Conservation (phyloP, 23 tunicate genomes). For the Trididemnum nubilum region DNA sequence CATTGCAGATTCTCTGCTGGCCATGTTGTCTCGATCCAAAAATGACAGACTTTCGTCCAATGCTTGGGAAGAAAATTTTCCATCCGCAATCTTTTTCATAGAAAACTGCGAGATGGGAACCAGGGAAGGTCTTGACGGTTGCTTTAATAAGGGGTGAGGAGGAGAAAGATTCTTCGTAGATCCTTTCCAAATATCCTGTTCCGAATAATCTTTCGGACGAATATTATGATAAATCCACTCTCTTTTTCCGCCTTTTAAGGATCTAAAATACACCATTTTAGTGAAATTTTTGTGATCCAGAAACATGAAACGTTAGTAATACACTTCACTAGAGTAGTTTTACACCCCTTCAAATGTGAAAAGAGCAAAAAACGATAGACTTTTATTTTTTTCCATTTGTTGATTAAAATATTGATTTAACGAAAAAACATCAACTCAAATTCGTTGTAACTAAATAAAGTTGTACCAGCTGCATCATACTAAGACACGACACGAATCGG, state of each 20-base stretch:
- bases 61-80: no score
- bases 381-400: no score
- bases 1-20: background rate
- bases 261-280: constrained; percentile 42
- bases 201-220: constrained; percentile 43
- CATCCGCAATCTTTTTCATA: no score
- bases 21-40: background rate
- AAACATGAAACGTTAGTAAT: background rate
- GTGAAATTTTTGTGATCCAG: no score
- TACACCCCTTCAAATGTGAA: no score
- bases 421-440: no score
- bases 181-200: constrained; percentile 28
- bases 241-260: constrained; percentile 79
- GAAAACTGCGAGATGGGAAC: constrained; percentile 6
- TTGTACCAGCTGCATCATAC: no score
- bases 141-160: background rate
- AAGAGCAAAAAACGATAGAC: no score
- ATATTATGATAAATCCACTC: constrained; percentile 81
- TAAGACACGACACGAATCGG: no score
- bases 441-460: no score
- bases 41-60: background rate
- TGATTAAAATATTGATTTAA: no score
- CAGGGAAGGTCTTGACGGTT: background rate
- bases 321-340: no score
- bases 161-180: constrained; percentile 18